Evolutionary conservation across 2,797 vertebrate genomes (phyloP), one percentile per base, ranked within the genome.

Genomic region (Ctenosaura bakeri): DNA sequence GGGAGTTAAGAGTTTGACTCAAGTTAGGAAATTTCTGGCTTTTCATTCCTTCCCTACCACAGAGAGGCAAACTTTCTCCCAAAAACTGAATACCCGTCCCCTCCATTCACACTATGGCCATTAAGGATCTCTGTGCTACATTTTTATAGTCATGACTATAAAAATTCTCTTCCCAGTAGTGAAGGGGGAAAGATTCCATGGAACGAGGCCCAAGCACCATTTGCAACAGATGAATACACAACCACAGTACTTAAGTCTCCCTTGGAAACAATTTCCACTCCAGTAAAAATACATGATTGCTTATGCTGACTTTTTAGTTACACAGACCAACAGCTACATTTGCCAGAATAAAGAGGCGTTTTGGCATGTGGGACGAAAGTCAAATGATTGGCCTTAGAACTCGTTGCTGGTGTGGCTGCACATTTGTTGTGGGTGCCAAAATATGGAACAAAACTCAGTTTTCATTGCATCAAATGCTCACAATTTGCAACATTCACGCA

Each of bases 161-260:
- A 92, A 93, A 79, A 6, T 79, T 87, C 88, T 18, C 82, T 87
- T 89, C 22, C 46, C 83, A 84, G 52, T 71, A 13, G 29, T 88
- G 42, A 74, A 74, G 16, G 32, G n/a, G 76, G 92, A 42, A n/a
- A 35, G 26, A 62, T 52, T 71, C 26, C 6, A 3, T 8, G 29
- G 32, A n/a, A 46, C 2, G 20, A 83, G 59, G n/a, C 6, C 10
- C 35, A n/a, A 14, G 16, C 3, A 56, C 42, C 73, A 86, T 88
- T 83, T 32, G 24, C 35, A 20, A 83, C 78, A 89, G 82, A 89
- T 54, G 83, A 22, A 24, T 54, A 22, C 4, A 2, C 74, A 42
- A 64, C 10, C 16, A 6, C 42, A 38, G 32, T 20, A 20, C 69
- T 82, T 64, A 59, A 46, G 38, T 7, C 46, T 88, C 52, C 62